A percentile compares a stretch with the other conserved stretches of the same genome.
These are phyloP conservation scores for Drosophila lacertosa DNA, from an alignment of 1,140 invertebrate species.

Conservation along the genomic window DNA sequence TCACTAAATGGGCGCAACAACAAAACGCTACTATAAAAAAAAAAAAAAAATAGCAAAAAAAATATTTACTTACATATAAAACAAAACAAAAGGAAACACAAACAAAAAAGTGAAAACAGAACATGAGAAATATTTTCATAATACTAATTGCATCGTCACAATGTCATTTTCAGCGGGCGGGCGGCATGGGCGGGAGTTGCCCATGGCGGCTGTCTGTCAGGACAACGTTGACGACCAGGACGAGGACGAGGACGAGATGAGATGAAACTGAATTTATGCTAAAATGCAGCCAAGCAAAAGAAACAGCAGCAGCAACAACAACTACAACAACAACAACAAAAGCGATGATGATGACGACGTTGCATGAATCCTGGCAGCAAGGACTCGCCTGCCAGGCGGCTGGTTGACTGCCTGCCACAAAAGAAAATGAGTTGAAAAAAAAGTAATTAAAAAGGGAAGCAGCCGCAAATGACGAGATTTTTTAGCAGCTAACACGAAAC, in stretches of 20 bases:
- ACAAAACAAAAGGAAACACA: constrained; percentile 12
- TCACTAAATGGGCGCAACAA: constrained; percentile 28
- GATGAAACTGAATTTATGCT: constrained; percentile 82
- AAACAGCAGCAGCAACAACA: constrained; percentile 56
- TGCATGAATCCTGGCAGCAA: constrained; percentile 57
- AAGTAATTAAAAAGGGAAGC: constrained; percentile 74
- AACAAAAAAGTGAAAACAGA: constrained; percentile 47
- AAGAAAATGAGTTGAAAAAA: constrained; percentile 78
- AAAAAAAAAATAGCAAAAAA: constrained; percentile 21
- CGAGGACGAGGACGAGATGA: constrained; percentile 35
- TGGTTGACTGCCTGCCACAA: constrained; percentile 59
- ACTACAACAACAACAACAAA: constrained; percentile 18
- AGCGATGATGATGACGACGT: constrained; percentile 10
- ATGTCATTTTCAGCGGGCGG: constrained; percentile 72
- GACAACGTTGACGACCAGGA: constrained; percentile 37
- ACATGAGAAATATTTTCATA: constrained; percentile 81
- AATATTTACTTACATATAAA: no score
- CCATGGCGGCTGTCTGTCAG: constrained; percentile 72
- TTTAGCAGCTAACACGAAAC: constrained; percentile 11
- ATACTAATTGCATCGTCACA: constrained; percentile 84
- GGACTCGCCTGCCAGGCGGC: constrained; percentile 45
- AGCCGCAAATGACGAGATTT: constrained; percentile 14
- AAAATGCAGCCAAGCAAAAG: constrained; percentile 78
- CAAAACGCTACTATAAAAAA: constrained; percentile 15
- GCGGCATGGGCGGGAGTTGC: constrained; percentile 16